Evolutionary conservation across 1,140 invertebrate genomes (phyloP).

Genomic region (Plodia interpunctella): DNA sequence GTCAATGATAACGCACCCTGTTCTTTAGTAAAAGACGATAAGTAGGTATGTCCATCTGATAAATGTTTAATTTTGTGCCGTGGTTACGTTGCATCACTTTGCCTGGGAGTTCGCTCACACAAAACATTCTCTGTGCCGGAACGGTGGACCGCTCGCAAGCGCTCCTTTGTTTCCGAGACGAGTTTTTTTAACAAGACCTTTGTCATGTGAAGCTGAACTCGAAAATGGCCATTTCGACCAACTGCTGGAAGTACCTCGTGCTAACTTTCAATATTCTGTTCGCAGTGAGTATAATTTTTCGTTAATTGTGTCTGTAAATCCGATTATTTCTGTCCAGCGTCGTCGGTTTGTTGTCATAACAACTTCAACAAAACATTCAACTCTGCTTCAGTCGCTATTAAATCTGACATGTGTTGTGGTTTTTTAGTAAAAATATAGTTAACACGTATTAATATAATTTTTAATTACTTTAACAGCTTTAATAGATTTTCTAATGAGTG

Average conservation of each 20-base stretch:
- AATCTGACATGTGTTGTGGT: no score
- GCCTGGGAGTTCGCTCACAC: conserved; percentile 40
- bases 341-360: conserved; percentile 58
- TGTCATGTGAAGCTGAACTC: conserved; percentile 58
- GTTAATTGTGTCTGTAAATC: neutral
- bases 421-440: no score
- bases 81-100: conserved; percentile 52
- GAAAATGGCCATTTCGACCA: conserved; percentile 68
- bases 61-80: conserved; percentile 59
- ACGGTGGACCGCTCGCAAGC: conserved; percentile 26
- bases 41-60: conserved; percentile 31
- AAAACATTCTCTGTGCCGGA: conserved; percentile 64
- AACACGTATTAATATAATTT: neutral
- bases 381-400: neutral
- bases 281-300: conserved; percentile 54
- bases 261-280: conserved; percentile 70
- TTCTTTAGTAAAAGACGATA: conserved; percentile 21
- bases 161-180: conserved; percentile 60
- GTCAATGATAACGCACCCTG: conserved; percentile 8
- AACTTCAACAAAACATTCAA: conserved; percentile 33
- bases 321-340: conserved; percentile 32
- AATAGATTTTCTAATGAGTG: conserved; percentile 16
- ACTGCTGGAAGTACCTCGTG: conserved; percentile 74
- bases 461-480: neutral
- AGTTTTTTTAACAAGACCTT: conserved; percentile 49